Evolutionary conservation across 2,888 invertebrate genomes (phyloP).

Genomic region (Helicoverpa assulta): DNA sequence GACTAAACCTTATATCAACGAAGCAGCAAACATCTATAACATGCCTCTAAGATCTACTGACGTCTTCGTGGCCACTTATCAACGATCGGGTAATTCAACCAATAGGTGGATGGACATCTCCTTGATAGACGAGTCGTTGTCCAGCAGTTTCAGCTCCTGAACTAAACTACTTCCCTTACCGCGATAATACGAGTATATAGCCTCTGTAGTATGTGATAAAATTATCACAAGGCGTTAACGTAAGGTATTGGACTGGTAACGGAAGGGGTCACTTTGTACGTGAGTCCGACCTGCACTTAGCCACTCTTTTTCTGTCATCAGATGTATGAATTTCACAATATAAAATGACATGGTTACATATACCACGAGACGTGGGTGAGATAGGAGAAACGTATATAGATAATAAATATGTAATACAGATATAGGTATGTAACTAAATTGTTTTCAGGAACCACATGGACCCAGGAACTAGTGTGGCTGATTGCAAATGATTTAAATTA

Average conservation of each 20-base stretch:
- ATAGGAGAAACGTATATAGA: no score
- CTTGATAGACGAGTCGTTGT: neutral
- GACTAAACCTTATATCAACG: slow-evolving; percentile 63
- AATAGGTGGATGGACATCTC: neutral
- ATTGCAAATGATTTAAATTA: slow-evolving; percentile 92
- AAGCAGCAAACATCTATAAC: slow-evolving; percentile 91
- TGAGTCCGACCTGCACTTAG: no score
- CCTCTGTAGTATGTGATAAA: neutral
- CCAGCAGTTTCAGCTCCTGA: no score
- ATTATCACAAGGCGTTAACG: neutral
- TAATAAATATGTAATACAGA: no score
- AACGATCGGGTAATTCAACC: slow-evolving; percentile 91
- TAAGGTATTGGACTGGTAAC: no score
- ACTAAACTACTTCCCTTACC: neutral
- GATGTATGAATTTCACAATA: no score
- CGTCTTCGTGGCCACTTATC: slow-evolving; percentile 92
- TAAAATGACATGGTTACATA: no score
- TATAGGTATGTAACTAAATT: neutral
- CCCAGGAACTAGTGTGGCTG: slow-evolving; percentile 93
- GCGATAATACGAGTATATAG: no score
- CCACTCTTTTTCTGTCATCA: neutral
- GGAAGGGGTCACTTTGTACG: no score
- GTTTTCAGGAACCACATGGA: slow-evolving; percentile 91
- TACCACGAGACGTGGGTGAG: no score
- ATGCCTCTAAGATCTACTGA: slow-evolving; percentile 91